Evolutionary conservation across 1,140 invertebrate species (phyloP), one percentile per base, ranked within the genome.

Genomic region (Parapsyche elsis): DNA sequence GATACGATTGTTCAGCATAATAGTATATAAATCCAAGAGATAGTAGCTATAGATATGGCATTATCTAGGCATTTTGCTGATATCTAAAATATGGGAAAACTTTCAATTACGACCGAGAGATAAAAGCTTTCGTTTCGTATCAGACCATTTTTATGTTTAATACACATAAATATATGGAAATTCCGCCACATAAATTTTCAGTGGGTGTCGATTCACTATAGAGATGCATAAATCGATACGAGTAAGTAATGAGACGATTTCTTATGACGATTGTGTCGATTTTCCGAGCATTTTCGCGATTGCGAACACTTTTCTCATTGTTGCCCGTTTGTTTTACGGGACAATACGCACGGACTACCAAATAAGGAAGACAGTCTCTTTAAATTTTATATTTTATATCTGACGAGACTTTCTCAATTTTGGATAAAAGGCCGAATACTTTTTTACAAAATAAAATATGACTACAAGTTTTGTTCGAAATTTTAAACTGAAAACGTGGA

Each of bases 11-110:
- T 21, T 21, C 14, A 59, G 14, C 53, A 10, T 59, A 59, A 16
- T 59, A 4, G 14, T 59, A 1, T 59, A 57, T 57, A 57, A 57
- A 57, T 57, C 53, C 10, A 10, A 57, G 5, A 16, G 14, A 21
- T 16, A 57, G 1, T 10, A 1, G 19, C 53, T 1, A 57, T 57
- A 57, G 19, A 57, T 57, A 57, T 57, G 19, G 14, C 10, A 16
- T 57, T 57, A 57, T 57, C 19, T n/a, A 57, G 14, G 53, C 53
- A n/a, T 57, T 57, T 57, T 57, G 30, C 30, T 4, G 53, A 57
- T 57, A 12, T 21, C 21, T 23, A 67, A 10, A 67, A 23, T 67
- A 67, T 67, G 61, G n/a, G n/a, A 67, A 67, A 67, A 67, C 24
- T 67, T 21, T 23, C 61, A 67, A 71, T 71, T 23, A 71, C 26